These are phyloP conservation scores for Oreortyx pictus DNA, from an alignment of 2,797 vertebrate genomes.

Conservation along the genomic window DNA sequence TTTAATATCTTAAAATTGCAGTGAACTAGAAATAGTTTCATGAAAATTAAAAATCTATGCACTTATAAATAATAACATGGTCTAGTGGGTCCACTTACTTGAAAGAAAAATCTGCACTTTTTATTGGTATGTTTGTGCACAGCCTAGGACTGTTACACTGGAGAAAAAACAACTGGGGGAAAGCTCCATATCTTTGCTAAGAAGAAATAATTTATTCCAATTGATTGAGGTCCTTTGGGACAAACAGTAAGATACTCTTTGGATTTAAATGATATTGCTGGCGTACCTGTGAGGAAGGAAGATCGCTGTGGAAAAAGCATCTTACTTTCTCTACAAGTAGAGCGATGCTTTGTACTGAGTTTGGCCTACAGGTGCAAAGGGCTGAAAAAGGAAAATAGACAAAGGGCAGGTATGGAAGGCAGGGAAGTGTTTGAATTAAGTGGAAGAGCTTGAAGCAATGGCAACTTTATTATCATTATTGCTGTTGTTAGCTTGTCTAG, in stretches of 20 bases:
- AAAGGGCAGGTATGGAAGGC: not conserved
- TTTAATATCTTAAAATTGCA: not conserved
- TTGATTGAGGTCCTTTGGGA: not conserved
- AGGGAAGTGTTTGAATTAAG: not conserved
- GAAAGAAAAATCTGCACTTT: not conserved
- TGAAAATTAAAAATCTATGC: fast-evolving
- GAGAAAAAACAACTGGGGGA: not conserved
- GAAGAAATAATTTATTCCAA: not conserved
- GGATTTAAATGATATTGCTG: not conserved
- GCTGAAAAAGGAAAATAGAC: not conserved
- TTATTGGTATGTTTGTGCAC: not conserved
- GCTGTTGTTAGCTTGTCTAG: not conserved
- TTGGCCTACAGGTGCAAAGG: not conserved
- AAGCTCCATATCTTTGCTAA: not conserved
- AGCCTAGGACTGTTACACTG: not conserved
- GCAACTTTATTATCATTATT: not conserved
- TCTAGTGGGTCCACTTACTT: not conserved
- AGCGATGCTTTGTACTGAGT: not conserved
- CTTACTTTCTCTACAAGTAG: not conserved
- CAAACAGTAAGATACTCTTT: not conserved
- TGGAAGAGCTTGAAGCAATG: not conserved
- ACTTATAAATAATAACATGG: not conserved
- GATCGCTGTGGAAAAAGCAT: not conserved
- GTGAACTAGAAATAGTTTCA: not conserved
- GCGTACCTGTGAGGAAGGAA: not conserved